Conservation (phyloP, 2,113 vertebrate genomes). For the Pogona vitticeps region DNA sequence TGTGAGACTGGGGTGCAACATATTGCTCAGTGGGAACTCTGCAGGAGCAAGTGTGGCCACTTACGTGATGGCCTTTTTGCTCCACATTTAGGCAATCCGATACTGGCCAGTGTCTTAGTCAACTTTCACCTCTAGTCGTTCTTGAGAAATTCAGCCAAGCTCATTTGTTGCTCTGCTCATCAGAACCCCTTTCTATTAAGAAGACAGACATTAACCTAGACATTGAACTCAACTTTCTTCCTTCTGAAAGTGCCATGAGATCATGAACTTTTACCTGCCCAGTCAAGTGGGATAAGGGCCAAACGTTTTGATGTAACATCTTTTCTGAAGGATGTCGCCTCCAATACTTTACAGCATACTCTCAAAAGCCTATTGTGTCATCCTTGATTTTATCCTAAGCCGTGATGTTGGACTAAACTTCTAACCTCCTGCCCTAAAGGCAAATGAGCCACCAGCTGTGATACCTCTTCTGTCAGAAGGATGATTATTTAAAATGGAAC, state of each 20-base stretch:
- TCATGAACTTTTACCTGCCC: slow-evolving; percentile 37
- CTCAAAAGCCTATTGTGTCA: slow-evolving; percentile 13
- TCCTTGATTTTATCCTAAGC: background rate
- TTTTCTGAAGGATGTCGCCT: background rate
- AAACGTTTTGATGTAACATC: slow-evolving; percentile 4
- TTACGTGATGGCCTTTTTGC: no score
- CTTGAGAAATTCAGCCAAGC: background rate
- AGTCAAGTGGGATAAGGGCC: background rate
- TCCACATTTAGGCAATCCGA: no score
- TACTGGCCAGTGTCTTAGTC: no score
- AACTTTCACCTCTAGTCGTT: background rate
- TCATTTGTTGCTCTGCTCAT: background rate
- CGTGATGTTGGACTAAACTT: background rate
- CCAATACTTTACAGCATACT: background rate
- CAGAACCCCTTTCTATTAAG: background rate
- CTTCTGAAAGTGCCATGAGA: background rate
- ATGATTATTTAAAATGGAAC: background rate
- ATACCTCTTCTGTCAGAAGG: slow-evolving; percentile 12
- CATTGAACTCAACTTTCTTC: background rate
- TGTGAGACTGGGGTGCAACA: no score
- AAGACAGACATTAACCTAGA: background rate
- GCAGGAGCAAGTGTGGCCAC: no score
- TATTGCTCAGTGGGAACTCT: no score
- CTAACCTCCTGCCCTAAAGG: slow-evolving; percentile 27
- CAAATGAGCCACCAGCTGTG: background rate